Evolutionary conservation across 2,113 vertebrate genomes (phyloP), one percentile per base, ranked within the genome.

Genomic region (Dolichallabes microphthalmus): DNA sequence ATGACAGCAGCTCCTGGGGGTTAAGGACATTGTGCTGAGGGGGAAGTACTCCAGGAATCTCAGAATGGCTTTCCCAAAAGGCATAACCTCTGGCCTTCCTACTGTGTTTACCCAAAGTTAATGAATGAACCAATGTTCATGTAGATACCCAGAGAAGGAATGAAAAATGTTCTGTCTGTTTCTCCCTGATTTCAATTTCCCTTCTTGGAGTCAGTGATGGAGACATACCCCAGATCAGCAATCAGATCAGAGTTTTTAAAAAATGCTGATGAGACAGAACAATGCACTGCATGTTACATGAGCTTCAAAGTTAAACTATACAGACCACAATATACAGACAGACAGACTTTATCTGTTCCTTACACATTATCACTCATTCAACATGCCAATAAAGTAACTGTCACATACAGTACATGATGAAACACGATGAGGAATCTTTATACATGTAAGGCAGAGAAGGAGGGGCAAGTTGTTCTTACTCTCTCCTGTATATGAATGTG

Each of bases 121-220:
- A 94, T 94, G 94, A 95, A 94, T 94, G 91, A 92, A 92, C 91
- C 92, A 93, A 90, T 94, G 92, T 88, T 92, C 89, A 92, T 90
- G 87, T 86, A 90, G 90, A 90, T 90, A 88, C 88, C 90, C 45
- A 45, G 52, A 89, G 88, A 90, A 88, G 71, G 53, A 60, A 69
- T 58, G 88, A 79, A 85, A 90, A 80, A 88, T 92, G 90, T 91
- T 91, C 90, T 87, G 81, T 86, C 30, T 55, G 66, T 55, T n/a
- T 63, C 39, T 32, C n/a, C n/a, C n/a, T 63, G n/a, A 45, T 79
- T 82, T 45, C 80, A 78, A 35, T 73, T 82, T 12, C 53, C 30
- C 12, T 13, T 60, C 57, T 15, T 39, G 68, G 27, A 66, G 32
- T 52, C 39, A 60, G 12, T 79, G 4, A 11, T 22, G 17, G 6